Base-by-base conservation (phyloP, 2,797 vertebrate species). In the Acanthiza pusilla region DNA sequence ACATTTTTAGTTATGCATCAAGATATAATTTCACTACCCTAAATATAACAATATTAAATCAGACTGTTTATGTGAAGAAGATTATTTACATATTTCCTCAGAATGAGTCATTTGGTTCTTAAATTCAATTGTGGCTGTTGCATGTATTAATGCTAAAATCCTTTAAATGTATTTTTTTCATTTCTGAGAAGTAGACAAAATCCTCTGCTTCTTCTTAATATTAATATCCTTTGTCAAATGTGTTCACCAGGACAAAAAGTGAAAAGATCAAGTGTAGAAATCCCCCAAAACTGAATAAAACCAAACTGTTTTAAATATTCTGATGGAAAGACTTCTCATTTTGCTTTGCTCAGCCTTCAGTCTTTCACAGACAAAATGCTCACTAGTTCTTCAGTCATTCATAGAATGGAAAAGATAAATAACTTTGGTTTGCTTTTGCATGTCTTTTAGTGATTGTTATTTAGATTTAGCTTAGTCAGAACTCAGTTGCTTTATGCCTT, bases 21-120 rank as follows among this genome's bases (percentile, higher is more conserved):
- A 78, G 38, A 85, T 53, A 45, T 6, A 43, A 73, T 89, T 92
- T 89, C 77, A 75, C 25, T 71, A 11, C 36, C 34, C 22, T 68
- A 88, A 91, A 65, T 65, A 74, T 50, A 80, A 50, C 22, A 79
- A 38, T 67, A 93, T 79, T 74, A 85, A 76, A 77, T 71, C 61
- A 74, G 51, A 50, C 60, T 63, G 32, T 55, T 89, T 76, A 82
- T 70, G 16, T 60, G 58, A 94, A 38, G 27, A 93, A 63, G 34
- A 53, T 32, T 91, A 45, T 68, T 91, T 72, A 85, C 53, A 57
- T 85, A 90, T 79, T 95, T 94, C 81, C 19, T 50, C n/a, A 79
- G 45, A 72, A 76, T 89, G 36, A 93, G 73, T 61, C 47, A 57
- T 84, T 76, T 67, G 27, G 23, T 43, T 82, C 84, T 55, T 71